Percentiles rank a stretch among this genome's conserved stretches.
Conservation (phyloP, 1,140 invertebrate species). For the Drepana arcuata region DNA sequence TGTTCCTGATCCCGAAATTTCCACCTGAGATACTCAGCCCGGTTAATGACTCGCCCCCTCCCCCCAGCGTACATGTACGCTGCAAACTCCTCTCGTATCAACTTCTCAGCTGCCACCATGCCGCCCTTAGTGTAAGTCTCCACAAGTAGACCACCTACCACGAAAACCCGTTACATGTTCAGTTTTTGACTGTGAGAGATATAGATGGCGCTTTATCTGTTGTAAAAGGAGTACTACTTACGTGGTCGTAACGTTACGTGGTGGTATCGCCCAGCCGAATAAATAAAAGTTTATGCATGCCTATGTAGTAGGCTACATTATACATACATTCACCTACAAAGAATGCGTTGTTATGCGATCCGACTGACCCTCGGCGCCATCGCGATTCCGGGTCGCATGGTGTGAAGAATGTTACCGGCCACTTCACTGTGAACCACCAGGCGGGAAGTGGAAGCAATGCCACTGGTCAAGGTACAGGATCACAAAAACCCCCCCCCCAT, state of each 20-base stretch:
- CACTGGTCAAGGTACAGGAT: conserved; percentile 6
- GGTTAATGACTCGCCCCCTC: conserved; percentile 87
- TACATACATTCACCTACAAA: no score
- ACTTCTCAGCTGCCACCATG: conserved; percentile 84
- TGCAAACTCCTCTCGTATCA: conserved; percentile 91
- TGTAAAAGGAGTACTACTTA: not conserved
- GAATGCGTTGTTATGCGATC: conserved; percentile 2
- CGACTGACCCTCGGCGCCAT: conserved; percentile 3
- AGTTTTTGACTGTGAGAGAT: no score
- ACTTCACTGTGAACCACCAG: conserved; percentile 3
- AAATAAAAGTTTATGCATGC: no score
- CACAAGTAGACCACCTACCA: conserved; percentile 81
- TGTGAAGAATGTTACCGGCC: conserved; percentile 5
- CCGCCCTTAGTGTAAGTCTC: conserved; percentile 89
- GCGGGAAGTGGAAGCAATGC: not conserved
- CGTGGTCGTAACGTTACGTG: no score
- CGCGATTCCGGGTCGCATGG: conserved; percentile 2
- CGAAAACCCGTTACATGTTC: not conserved
- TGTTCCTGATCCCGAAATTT: conserved; percentile 90
- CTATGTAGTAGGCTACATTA: no score
- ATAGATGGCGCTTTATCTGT: no score
- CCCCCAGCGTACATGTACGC: conserved; percentile 93
- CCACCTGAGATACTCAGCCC: conserved; percentile 93
- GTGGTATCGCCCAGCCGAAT: no score
- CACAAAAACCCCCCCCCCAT: no score